A percentile compares a stretch with the other conserved stretches of the same genome.
Conservation (phyloP, 2,113 vertebrate species). For the Fulmarus glacialis region DNA sequence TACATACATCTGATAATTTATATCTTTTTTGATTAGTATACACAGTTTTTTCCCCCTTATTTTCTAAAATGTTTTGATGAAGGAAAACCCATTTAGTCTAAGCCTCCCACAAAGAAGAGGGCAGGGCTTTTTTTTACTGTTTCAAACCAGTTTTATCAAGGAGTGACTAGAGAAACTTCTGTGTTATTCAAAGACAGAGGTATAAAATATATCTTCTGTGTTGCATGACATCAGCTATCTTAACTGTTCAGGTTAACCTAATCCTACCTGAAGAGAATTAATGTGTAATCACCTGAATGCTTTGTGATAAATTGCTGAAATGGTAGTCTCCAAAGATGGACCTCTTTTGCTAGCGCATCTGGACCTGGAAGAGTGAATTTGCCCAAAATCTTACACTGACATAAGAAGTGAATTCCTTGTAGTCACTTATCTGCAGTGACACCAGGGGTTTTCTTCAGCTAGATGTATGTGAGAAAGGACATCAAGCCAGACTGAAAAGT, state of each 20-base stretch:
- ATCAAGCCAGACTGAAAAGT: background rate
- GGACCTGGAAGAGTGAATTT: background rate
- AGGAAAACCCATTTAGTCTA: background rate
- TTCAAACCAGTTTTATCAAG: background rate
- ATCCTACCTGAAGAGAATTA: background rate
- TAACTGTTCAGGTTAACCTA: background rate
- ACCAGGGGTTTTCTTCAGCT: background rate
- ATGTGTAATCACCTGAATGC: background rate
- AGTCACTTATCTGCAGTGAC: background rate
- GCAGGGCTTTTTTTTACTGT: background rate
- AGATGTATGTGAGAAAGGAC: background rate
- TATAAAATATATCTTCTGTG: background rate
- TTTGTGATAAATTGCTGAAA: background rate
- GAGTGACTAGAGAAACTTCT: background rate
- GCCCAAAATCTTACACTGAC: background rate
- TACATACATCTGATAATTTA: background rate
- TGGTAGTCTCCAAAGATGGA: background rate
- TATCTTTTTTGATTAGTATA: background rate
- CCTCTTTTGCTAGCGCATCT: background rate
- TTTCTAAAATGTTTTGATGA: background rate
- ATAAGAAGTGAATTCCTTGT: background rate
- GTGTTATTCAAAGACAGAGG: background rate
- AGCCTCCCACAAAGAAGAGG: background rate
- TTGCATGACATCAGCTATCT: background rate
- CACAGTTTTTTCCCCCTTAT: fast-evolving